Percentiles rank a stretch among this genome's conserved stretches.
phyloP scores from a whole-genome alignment of 2,888 invertebrate genomes.

The Polyommatus icarus region DNA sequence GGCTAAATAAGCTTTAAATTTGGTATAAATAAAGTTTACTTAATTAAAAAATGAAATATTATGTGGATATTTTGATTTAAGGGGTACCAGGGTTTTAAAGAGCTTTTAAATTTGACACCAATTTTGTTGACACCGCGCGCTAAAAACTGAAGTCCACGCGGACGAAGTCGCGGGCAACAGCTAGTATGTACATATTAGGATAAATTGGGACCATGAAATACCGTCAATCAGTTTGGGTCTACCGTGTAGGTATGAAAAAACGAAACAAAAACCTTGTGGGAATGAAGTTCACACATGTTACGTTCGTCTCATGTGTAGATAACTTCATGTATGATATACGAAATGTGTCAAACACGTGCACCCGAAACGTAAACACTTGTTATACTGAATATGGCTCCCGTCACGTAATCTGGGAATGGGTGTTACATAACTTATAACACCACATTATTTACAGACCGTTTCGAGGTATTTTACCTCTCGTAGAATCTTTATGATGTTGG shows the following conservation, averaged over 20 bases:
- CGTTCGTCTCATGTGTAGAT: background rate
- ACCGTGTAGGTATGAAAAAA: background rate
- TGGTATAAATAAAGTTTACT: no score
- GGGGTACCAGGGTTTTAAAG: no score
- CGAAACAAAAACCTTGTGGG: constrained; percentile 7
- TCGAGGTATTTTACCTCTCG: background rate
- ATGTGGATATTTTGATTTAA: no score
- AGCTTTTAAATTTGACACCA: no score
- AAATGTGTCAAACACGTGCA: constrained; percentile 24
- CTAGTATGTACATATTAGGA: no score
- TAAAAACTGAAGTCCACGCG: no score
- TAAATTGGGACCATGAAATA: no score
- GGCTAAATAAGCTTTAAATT: no score
- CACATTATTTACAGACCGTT: background rate
- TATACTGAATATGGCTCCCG: background rate
- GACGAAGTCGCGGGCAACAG: no score
- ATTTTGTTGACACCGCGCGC: no score
- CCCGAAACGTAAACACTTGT: background rate
- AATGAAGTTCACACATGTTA: constrained; percentile 10
- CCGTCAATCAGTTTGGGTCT: background rate
- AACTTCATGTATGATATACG: background rate
- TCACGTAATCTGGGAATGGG: constrained; percentile 10
- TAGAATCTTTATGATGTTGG: background rate
- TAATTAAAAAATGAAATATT: no score
- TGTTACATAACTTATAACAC: background rate